Evolutionary conservation across 2,797 vertebrate species (phyloP).

Genomic region (Myotis planiceps): DNA sequence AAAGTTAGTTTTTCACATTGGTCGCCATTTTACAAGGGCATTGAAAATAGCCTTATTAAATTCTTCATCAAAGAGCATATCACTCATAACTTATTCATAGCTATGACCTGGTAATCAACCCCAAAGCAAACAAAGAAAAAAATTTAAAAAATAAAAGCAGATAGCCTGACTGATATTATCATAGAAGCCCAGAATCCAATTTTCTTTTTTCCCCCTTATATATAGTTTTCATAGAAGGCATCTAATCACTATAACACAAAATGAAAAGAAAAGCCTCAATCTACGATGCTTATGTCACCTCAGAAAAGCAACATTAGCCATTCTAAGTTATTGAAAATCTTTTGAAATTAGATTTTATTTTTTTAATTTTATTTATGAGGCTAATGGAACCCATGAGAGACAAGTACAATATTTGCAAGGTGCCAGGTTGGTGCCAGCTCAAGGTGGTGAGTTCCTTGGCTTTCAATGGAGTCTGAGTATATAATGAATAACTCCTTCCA

Average conservation of each 20-base stretch:
- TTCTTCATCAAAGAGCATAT: not conserved
- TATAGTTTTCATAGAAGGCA: not conserved
- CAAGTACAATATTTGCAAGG: slow-evolving; percentile 25
- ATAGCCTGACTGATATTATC: not conserved
- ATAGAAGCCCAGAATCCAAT: not conserved
- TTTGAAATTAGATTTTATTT: slow-evolving; percentile 32
- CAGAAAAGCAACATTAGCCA: not conserved
- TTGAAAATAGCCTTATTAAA: not conserved
- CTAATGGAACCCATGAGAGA: slow-evolving; percentile 34
- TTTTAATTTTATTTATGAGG: not conserved
- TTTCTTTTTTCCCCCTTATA: not conserved
- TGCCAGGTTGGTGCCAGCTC: not conserved
- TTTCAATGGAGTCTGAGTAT: not conserved
- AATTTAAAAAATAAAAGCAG: not conserved
- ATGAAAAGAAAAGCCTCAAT: not conserved
- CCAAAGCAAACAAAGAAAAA: not conserved
- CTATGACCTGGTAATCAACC: not conserved
- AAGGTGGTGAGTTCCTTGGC: not conserved
- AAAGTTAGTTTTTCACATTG: not conserved
- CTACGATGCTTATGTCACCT: not conserved
- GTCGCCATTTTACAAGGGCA: not conserved
- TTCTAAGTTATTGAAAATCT: not conserved
- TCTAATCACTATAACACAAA: not conserved
- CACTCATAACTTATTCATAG: not conserved
- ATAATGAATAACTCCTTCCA: not conserved